Base-by-base conservation (phyloP, 2,113 vertebrate species). In the Equus quagga region DNA sequence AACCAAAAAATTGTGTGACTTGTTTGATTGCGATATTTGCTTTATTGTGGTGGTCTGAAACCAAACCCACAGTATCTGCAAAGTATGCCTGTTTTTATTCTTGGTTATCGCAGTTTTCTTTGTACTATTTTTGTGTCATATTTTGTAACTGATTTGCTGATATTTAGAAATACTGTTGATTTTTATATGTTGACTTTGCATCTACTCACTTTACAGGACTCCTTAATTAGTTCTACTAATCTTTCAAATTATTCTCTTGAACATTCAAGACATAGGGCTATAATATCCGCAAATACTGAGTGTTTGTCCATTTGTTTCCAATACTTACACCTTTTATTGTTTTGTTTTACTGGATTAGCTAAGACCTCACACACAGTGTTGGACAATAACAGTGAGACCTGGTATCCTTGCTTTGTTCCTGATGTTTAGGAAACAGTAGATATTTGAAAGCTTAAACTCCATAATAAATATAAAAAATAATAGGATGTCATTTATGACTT, bases 231-330 rank as follows among this genome's bases (percentile, higher is more conserved):
- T 94, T 49, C 26, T 79, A 76, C 26, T 76, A 80, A 31, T 33
- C 80, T 91, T 73, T 70, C 41, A 92, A n/a, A 65, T 95, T 89
- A 82, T 89, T 94, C 28, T 82, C 72, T 81, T 91, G 79, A 69
- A 72, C n/a, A 90, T n/a, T 64, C 54, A 72, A 78, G 1, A 58
- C 7, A 56, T 26, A 94, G 1, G 8, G 11, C 54, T 79, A 65
- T 73, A 73, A 70, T 12, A 60, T 41, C 41, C 58, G 4, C 26
- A 89, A 88, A 86, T 56, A 79, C 8, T n/a, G 78, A 70, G 75
- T 49, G 54, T 31, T 31, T 89, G 58, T 33, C 28, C 19, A 78
- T 54, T 58, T 91, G 51, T 70, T 83, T 92, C 64, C 13, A 94
- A 78, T n/a, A 89, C 17, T 54, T 19, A 92, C 2, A 58, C 9